These are phyloP conservation scores for Bruchidius siliquastri DNA, from an alignment of 2,888 invertebrate species.

Conservation along the genomic window DNA sequence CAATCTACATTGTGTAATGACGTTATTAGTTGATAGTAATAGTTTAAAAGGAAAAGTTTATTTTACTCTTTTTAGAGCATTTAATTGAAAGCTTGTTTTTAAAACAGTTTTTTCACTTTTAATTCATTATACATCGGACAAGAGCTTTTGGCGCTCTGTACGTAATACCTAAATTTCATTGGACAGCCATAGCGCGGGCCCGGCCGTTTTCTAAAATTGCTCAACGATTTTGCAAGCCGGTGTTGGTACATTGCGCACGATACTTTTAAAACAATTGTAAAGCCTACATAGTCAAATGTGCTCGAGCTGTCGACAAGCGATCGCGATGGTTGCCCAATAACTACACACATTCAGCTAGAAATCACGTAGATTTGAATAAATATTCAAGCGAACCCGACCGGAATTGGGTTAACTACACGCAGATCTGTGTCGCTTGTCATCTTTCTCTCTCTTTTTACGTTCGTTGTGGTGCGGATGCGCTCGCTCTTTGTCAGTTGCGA, in stretches of 20 bases:
- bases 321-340: slow-evolving; percentile 17
- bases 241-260: slow-evolving; percentile 21
- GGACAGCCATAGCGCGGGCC: slow-evolving; percentile 4
- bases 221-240: slow-evolving; percentile 24
- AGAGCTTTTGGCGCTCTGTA: no score
- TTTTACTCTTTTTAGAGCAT: no score
- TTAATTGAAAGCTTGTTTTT: no score
- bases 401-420: slow-evolving; percentile 19
- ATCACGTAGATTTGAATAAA: slow-evolving; percentile 21
- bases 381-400: slow-evolving; percentile 1
- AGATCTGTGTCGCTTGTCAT: not conserved
- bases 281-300: not conserved
- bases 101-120: no score
- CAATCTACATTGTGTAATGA: no score
- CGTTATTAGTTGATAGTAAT: no score
- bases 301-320: not conserved
- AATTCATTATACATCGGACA: no score
- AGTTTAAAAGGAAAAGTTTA: no score
- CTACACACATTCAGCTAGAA: slow-evolving; percentile 23
- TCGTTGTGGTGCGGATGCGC: not conserved
- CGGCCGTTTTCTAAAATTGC: slow-evolving; percentile 29
- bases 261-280: slow-evolving; percentile 16
- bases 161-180: slow-evolving; percentile 19
- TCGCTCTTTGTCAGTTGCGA: not conserved
- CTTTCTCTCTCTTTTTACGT: not conserved